Evolutionary conservation across 2,888 invertebrate genomes (phyloP).

Genomic region (Limnephilus lunatus): DNA sequence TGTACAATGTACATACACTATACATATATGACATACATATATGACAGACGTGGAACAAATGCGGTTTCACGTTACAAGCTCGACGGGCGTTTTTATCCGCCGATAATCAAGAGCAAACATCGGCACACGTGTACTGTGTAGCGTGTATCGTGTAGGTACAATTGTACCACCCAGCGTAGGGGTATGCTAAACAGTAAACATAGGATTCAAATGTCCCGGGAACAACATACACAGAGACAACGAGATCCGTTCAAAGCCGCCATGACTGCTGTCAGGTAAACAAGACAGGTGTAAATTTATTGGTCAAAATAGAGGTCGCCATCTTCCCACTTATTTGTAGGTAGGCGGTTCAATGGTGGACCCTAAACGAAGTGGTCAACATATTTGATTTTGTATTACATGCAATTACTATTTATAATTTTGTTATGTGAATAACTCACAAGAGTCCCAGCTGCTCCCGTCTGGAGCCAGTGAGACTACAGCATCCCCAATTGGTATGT

Average conservation of each 20-base stretch:
- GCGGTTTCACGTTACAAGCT: background rate
- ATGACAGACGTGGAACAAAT: background rate
- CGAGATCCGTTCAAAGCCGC: constrained; percentile 14
- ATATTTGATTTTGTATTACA: too few species aligned
- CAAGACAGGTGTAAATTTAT: constrained; percentile 41
- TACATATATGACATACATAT: background rate
- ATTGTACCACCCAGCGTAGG: background rate
- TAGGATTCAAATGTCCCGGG: background rate
- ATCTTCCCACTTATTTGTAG: background rate
- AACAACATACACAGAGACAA: background rate
- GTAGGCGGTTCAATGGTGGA: background rate
- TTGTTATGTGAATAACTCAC: too few species aligned
- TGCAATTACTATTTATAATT: too few species aligned
- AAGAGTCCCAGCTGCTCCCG: too few species aligned
- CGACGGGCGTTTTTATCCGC: constrained; percentile 10
- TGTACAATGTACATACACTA: background rate
- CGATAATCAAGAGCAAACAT: constrained; percentile 36
- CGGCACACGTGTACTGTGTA: background rate
- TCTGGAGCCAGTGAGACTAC: too few species aligned
- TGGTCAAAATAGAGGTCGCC: background rate
- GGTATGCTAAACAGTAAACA: background rate
- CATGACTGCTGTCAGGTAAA: constrained; percentile 39
- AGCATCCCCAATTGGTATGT: too few species aligned
- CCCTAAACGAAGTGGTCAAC: background rate
- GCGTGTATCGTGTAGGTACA: background rate